These are phyloP conservation scores for Eutolmus rufibarbis DNA, from an alignment of 2,888 invertebrate species.

Conservation along the genomic window DNA sequence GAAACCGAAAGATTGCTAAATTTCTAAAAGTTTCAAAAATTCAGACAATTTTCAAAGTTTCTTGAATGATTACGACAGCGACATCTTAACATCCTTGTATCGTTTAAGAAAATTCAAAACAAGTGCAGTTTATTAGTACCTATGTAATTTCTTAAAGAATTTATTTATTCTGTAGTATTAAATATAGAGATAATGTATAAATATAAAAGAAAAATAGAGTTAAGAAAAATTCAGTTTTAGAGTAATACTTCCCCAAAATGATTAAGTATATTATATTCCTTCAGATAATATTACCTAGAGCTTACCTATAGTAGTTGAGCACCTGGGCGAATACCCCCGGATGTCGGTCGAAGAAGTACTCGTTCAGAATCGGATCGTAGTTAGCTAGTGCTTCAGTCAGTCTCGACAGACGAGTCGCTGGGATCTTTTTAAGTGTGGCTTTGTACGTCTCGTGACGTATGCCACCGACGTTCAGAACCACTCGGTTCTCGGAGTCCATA, in stretches of 20 bases:
- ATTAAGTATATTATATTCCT: background rate
- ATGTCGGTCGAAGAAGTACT: slow-evolving; percentile 99
- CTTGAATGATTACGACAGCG: background rate
- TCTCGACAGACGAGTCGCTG: slow-evolving; percentile 91
- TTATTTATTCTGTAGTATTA: too few relatives aligned
- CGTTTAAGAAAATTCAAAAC: background rate
- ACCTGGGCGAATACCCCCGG: slow-evolving; percentile 97
- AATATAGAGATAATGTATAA: too few relatives aligned
- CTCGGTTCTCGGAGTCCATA: slow-evolving; percentile 98
- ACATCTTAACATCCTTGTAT: background rate
- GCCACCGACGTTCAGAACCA: slow-evolving; percentile 97
- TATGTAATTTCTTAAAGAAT: background rate
- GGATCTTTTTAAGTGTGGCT: slow-evolving; percentile 96
- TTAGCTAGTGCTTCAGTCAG: slow-evolving; percentile 97
- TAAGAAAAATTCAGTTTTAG: too few relatives aligned
- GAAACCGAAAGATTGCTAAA: background rate
- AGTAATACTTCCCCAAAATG: too few relatives aligned
- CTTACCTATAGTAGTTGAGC: slow-evolving; percentile 91
- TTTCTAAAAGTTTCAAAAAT: background rate
- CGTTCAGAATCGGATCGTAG: slow-evolving; percentile 98
- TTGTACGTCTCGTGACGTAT: slow-evolving; percentile 97
- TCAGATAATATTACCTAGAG: background rate
- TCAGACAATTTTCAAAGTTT: background rate
- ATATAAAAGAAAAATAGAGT: too few relatives aligned
- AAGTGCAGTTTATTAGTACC: background rate